Evolutionary conservation across 1,140 invertebrate genomes (phyloP).

Genomic region (Hyles euphorbiae): DNA sequence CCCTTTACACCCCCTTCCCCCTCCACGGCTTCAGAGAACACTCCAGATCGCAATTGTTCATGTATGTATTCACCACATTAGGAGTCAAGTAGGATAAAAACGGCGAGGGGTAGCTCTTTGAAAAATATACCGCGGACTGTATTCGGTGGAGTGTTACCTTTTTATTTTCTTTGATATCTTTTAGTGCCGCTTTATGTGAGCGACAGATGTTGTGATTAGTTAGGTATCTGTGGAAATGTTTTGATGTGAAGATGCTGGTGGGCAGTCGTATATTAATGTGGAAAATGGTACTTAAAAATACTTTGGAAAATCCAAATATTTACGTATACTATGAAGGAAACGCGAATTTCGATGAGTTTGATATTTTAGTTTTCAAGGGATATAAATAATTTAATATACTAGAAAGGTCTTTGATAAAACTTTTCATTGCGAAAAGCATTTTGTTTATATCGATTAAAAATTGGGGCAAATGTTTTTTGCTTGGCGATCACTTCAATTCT

Average conservation of each 20-base stretch:
- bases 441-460: not conserved
- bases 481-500: too few relatives aligned
- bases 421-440: not conserved
- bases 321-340: too few relatives aligned
- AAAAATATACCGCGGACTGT: constrained; percentile 69
- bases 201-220: constrained; percentile 14
- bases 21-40: constrained; percentile 35
- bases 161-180: constrained; percentile 34
- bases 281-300: too few relatives aligned
- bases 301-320: too few relatives aligned
- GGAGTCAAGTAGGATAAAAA: constrained; percentile 77
- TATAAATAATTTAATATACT: not conserved
- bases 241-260: not conserved
- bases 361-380: not conserved
- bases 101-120: constrained; percentile 65
- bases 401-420: too few relatives aligned
- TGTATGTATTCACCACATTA: constrained; percentile 78
- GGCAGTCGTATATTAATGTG: too few relatives aligned
- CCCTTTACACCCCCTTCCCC: constrained; percentile 17
- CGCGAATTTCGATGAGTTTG: too few relatives aligned
- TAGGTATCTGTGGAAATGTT: not conserved
- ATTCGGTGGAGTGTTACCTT: constrained; percentile 50
- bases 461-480: not conserved
- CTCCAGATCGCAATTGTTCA: constrained; percentile 70
- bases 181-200: constrained; percentile 18